Evolutionary conservation across 2,888 invertebrate genomes (phyloP), one percentile per base, ranked within the genome.

Genomic region (Crepidodera aurea): DNA sequence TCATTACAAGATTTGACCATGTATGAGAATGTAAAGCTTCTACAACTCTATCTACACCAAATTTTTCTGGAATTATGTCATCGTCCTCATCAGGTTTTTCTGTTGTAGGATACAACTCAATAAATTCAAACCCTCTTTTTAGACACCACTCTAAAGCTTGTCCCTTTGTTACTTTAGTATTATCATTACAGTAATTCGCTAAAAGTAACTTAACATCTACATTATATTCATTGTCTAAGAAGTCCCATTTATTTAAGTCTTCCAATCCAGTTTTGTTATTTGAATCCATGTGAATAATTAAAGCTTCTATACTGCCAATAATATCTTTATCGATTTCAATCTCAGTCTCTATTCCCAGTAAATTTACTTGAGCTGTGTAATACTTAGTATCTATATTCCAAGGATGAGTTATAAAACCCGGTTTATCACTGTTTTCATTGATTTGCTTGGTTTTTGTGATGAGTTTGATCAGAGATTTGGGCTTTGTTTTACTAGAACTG

Each of bases 301-400:
- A 73, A 15, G 88, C 90, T 76, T 90, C 85, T 3, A 88, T 83
- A 55, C 77, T 76, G 39, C 82, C 76, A 8, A 82, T 79, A 69
- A 84, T 79, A 37, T 81, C 77, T 67, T 84, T 78, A 62, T 81
- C 79, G 16, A 85, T 80, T 54, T 83, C 77, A 25, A 82, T 82
- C 64, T 84, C 59, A 79, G 70, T 79, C n/a, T 71, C 82, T 51
- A 86, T 78, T 0, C 84, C 80, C 71, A 87, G 85, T 15, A 91
- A 71, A 66, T 84, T 79, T 27, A 90, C 83, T 73, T 86, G 83
- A 8, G 88, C 85, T 42, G 84, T 84, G 73, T 91, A 91, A 80
- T 91, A 91, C 78, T 91, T 91, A 34, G 88, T 90, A 67, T 88
- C 85, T 62, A 90, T 85, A 64, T 83, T 82, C 86, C 87, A 87